Evolutionary conservation across 64 coral and sea anemone genomes (phyloP), one percentile per base, ranked within the genome.

Genomic region (Dendronephthya gigantea): DNA sequence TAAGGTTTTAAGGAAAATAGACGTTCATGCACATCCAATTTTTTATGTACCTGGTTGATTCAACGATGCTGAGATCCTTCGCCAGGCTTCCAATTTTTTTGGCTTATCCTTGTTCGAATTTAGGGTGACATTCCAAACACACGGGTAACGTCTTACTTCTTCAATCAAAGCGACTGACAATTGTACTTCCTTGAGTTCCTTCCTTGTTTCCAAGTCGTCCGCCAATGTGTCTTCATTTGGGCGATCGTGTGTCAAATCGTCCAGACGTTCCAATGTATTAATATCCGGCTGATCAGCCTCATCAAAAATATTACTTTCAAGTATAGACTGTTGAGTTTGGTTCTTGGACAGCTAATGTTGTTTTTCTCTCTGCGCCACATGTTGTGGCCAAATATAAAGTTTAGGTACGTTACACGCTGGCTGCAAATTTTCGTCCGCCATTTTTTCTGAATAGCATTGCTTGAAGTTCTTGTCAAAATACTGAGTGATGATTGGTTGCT

Each of bases 31-130:
- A n/a, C n/a, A n/a, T n/a, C n/a, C n/a, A n/a, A n/a, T n/a, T n/a
- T n/a, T n/a, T 11, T 58, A 11, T 58, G 3, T 62, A 79, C 72
- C 72, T 79, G 72, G 72, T 79, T 79, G 72, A 39, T 79, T 79
- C 36, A 79, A 39, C 9, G 8, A 29, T 35, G 72, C 72, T 79
- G 72, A 29, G 0, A 79, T 79, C 72, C 72, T 79, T 14, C 31
- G 28, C 72, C 14, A 79, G 37, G 72, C 72, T 79, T 79, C 72
- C 72, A 79, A 1, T 79, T 79, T 79, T 39, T 79, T 35, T 3
- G 28, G 72, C 72, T 79, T 79, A 33, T 79, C 72, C 72, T 79
- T 79, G 72, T 79, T 2, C 0, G 0, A 79, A 79, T 79, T 79
- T 79, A 79, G 36, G 34, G 72, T 36, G 0, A 79, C 36, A 79